phyloP scores from a whole-genome alignment of 2,113 vertebrate genomes.

The Otis tarda region DNA sequence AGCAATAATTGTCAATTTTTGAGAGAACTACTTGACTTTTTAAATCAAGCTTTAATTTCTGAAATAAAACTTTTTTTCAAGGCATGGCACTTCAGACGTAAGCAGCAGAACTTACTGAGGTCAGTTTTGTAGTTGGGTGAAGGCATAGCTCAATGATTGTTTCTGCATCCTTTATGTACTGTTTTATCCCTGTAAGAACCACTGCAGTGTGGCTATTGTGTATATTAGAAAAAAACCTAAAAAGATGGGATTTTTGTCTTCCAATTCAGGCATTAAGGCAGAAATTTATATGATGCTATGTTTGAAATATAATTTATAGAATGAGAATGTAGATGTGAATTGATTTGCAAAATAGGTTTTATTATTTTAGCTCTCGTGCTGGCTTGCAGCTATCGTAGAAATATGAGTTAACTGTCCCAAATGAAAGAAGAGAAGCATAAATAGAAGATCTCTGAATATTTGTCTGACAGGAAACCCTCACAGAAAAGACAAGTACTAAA shows the following conservation, averaged over 20 bases:
- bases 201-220: not conserved
- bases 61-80: not conserved
- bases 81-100: not conserved
- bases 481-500: not conserved
- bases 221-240: not conserved
- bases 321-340: not conserved
- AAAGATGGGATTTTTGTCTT: not conserved
- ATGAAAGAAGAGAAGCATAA: not conserved
- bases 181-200: not conserved
- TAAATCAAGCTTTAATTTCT: not conserved
- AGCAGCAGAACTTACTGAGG: not conserved
- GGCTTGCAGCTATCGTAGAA: not conserved
- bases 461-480: not conserved
- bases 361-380: not conserved
- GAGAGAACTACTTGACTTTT: not conserved
- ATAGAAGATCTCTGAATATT: not conserved
- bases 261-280: not conserved
- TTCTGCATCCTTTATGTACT: not conserved
- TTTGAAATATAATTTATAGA: not conserved
- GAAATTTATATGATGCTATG: not conserved
- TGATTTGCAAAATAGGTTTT: not conserved
- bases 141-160: not conserved
- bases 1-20: not conserved
- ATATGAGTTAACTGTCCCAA: not conserved
- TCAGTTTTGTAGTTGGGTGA: not conserved